phyloP scores from a whole-genome alignment of 2,888 invertebrate genomes.

The Tiphia femorata region DNA sequence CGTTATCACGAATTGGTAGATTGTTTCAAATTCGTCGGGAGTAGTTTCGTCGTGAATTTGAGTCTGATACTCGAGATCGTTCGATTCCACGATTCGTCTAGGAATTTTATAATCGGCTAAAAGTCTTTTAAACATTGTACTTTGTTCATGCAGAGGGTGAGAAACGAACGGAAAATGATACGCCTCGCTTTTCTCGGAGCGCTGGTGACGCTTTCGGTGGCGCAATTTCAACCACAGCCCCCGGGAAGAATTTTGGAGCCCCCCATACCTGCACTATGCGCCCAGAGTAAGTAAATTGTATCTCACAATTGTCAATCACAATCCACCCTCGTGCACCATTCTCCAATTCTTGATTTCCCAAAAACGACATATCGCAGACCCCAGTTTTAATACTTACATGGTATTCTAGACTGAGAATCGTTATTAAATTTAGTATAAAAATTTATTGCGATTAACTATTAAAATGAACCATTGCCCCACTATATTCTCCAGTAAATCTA shows the following conservation, averaged over 20 bases:
- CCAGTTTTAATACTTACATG: too few relatives aligned
- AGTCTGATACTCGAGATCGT: neutral
- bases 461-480: too few relatives aligned
- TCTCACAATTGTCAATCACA: neutral
- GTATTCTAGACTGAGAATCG: too few relatives aligned
- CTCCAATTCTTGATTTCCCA: too few relatives aligned
- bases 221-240: slow-evolving; percentile 75
- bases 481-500: too few relatives aligned
- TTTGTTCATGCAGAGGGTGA: slow-evolving; percentile 9
- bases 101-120: too few relatives aligned
- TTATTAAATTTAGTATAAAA: too few relatives aligned
- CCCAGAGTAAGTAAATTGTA: slow-evolving; percentile 75
- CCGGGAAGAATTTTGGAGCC: slow-evolving; percentile 84
- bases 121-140: neutral
- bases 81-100: too few relatives aligned
- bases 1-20: neutral
- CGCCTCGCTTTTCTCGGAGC: slow-evolving; percentile 58
- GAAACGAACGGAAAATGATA: slow-evolving; percentile 52
- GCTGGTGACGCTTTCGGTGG: slow-evolving; percentile 71
- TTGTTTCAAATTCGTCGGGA: too few relatives aligned
- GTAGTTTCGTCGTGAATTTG: neutral
- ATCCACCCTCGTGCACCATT: too few relatives aligned
- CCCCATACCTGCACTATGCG: slow-evolving; percentile 81
- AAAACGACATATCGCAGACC: too few relatives aligned
- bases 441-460: too few relatives aligned